Evolutionary conservation across 2,797 vertebrate species (phyloP).

Genomic region (Nannoperca australis): DNA sequence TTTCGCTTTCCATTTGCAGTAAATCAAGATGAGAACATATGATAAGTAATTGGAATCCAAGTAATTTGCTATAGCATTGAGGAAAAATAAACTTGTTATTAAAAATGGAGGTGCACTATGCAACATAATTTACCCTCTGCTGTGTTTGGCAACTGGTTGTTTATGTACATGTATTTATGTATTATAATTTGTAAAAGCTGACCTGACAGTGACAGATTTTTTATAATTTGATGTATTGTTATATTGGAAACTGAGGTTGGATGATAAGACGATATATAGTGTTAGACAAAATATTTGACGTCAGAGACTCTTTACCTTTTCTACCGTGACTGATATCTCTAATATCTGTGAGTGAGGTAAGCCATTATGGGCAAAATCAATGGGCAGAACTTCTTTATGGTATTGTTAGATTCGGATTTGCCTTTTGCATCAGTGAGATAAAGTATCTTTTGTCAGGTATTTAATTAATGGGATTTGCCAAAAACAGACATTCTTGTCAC

Average conservation of each 20-base stretch:
- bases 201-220: slow-evolving; percentile 1
- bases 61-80: slow-evolving; percentile 37
- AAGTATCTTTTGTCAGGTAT: neutral
- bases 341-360: neutral
- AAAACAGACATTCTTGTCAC: neutral
- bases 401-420: neutral
- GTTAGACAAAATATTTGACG: neutral
- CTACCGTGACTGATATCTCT: neutral
- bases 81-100: slow-evolving; percentile 39
- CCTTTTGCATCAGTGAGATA: neutral
- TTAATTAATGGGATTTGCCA: neutral
- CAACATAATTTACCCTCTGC: slow-evolving; percentile 22
- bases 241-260: neutral
- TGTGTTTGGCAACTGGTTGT: slow-evolving; percentile 21
- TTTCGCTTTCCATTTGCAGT: slow-evolving; percentile 59
- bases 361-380: neutral
- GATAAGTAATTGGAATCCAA: slow-evolving; percentile 49
- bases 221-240: neutral
- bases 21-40: slow-evolving; percentile 43
- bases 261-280: neutral
- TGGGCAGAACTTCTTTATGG: neutral
- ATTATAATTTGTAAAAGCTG: slow-evolving; percentile 6
- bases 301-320: neutral
- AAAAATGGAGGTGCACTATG: slow-evolving; percentile 11
- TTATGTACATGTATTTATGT: slow-evolving; percentile 1